Evolutionary conservation across 2,888 invertebrate genomes (phyloP), one percentile per base, ranked within the genome.

Genomic region (Andrena haemorrhoa): DNA sequence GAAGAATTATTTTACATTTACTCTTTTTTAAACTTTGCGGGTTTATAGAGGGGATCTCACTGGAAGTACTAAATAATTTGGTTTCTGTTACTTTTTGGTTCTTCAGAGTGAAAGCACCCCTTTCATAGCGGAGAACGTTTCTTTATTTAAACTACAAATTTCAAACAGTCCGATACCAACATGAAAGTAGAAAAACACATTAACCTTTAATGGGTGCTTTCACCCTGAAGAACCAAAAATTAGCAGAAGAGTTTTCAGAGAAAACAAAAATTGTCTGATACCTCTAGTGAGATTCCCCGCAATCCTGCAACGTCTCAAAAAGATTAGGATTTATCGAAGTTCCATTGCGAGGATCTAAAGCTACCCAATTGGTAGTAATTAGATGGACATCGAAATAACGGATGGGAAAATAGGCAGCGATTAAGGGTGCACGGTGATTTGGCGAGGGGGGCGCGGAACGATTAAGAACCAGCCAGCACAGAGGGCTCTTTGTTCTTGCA

Each of bases 281-380:
- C 41, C 5, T 51, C 12, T 8, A 5, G 23, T 20, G 8, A 41
- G 8, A 79, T 82, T 65, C 58, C 26, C 2, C 6, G 7, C 2
- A 51, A 20, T 20, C 51, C 20, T 20, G 16, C 49, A 61, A 65
- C 75, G 77, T 82, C 76, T 58, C 16, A 53, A 35, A 10, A 2
- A 23, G 7, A 10, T 33, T 49, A n/a, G 47, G 35, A 82, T 79
- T 65, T 73, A 77, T 84, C 73, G 73, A 78, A 71, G n/a, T 41
- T 41, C 16, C 4, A 41, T 16, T 16, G 12, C 20, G 12, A 31
- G 58, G 5, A 61, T 16, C 60, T 58, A 69, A 53, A 63, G 75
- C 80, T 77, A 77, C 23, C 26, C 31, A 16, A 4, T 80, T 75
- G 75, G 29, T 60, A 58, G 76, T 80, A 88, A 88, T 86, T 84